Evolutionary conservation across 2,113 vertebrate species (phyloP), one percentile per base, ranked within the genome.

Genomic region (Chlamydotis undulata): DNA sequence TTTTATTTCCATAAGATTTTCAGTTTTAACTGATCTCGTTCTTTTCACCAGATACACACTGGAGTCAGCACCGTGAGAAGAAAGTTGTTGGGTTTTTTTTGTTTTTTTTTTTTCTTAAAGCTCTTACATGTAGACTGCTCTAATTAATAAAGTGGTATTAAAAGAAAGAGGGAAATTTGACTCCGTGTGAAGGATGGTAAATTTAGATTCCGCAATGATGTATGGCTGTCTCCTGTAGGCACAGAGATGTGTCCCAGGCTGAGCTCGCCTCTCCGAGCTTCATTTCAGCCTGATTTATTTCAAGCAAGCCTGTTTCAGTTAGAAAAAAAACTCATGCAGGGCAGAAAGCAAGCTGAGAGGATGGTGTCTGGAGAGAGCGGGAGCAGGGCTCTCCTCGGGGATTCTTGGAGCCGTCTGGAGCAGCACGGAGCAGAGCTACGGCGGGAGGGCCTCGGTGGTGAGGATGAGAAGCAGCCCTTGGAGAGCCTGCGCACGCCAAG

Each of bases 221-320:
- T 37, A 13, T 55, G 78, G 57, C 67, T 65, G 14, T 87, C 71
- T 96, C 22, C 28, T 78, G 22, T 56, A 89, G 57, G 77, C 65
- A 57, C 5, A 0, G 61, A 87, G 61, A 33, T 76, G 63, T 73
- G 77, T 94, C 83, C 75, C 47, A 45, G 74, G 65, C 45, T 67
- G 61, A 89, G 74, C 77, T 94, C 2, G 1, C 81, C 67, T 87
- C 61, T 78, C 69, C 49, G 56, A 75, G 57, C 67, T 78, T 52
- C 39, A 3, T 80, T 83, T 92, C 3, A 10, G 74, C 61, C 81
- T 95, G 86, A 95, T 91, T 96, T 91, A 78, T 87, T 92, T 79
- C 63, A 6, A 74, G 15, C 13, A 71, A 77, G 55, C 43, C 68
- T 78, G 37, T 78, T 87, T 86, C 50, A 31, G 59, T 80, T 29